phyloP scores from a whole-genome alignment of 2,113 vertebrate genomes.

The Glaucomys volans region DNA sequence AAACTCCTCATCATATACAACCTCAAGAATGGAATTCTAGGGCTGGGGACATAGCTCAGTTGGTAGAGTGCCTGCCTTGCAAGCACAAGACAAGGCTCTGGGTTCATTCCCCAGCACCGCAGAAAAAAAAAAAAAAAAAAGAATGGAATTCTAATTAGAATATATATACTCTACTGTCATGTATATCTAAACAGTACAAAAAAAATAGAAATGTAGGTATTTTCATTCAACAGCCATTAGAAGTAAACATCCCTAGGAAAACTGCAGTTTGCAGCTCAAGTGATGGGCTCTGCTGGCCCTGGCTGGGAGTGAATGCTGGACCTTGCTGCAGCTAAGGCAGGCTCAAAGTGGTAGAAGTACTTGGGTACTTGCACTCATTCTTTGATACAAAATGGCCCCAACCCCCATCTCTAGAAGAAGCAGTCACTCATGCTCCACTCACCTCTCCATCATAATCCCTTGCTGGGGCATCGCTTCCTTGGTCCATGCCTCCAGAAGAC shows the following conservation, averaged over 20 bases:
- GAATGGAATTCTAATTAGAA: no score
- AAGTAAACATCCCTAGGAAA: neutral
- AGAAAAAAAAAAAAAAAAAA: no score
- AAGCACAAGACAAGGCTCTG: no score
- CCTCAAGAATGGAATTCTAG: no score
- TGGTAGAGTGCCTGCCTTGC: no score
- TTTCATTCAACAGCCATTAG: neutral
- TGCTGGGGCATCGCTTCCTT: conserved; percentile 92
- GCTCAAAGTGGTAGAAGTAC: neutral
- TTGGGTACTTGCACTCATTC: accelerated
- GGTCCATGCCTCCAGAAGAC: conserved; percentile 97
- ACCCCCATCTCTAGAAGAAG: accelerated
- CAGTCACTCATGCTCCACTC: conserved; percentile 25
- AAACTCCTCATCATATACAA: no score
- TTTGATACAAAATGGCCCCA: accelerated
- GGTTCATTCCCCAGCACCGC: no score
- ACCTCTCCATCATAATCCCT: conserved; percentile 98
- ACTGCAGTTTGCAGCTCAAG: neutral
- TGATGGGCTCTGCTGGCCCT: neutral
- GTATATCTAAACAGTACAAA: no score
- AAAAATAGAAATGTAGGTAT: neutral
- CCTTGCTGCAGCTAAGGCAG: neutral
- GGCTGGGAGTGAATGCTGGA: neutral
- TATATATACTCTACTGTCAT: no score
- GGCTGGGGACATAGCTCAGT: no score